These are phyloP conservation scores for Lepidurus apus DNA, from an alignment of 1,140 invertebrate genomes.

Conservation along the genomic window DNA sequence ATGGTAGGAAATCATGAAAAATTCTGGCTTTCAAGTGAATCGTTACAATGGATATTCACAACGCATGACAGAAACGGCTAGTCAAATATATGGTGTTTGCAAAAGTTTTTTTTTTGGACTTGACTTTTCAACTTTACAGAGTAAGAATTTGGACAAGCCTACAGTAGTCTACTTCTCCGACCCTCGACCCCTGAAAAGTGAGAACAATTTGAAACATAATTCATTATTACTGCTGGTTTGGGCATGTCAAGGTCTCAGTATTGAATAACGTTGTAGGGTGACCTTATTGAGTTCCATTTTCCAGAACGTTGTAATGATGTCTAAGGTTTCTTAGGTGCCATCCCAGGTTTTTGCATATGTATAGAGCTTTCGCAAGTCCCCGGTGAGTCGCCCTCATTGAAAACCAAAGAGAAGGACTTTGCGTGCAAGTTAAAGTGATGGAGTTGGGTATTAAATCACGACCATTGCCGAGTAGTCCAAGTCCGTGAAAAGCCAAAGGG, in stretches of 20 bases:
- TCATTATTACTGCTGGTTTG: too few relatives aligned
- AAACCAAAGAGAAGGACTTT: neutral
- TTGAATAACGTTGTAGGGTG: too few relatives aligned
- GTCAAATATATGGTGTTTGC: conserved; percentile 11
- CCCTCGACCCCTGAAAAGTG: too few relatives aligned
- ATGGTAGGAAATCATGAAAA: neutral
- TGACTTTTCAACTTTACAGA: neutral
- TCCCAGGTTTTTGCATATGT: conserved; percentile 4
- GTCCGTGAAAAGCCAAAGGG: neutral
- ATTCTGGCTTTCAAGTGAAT: neutral
- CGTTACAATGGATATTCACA: neutral
- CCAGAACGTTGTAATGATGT: neutral
- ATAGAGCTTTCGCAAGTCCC: neutral
- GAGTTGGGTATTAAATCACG: conserved; percentile 10
- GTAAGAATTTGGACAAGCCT: too few relatives aligned
- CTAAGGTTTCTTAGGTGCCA: neutral
- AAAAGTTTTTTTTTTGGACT: neutral
- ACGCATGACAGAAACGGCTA: neutral
- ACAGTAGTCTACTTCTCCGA: too few relatives aligned
- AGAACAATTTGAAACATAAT: too few relatives aligned
- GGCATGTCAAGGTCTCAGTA: too few relatives aligned
- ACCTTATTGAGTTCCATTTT: neutral
- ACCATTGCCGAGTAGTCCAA: neutral
- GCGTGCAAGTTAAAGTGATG: neutral
- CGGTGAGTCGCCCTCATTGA: neutral